Percentiles rank a stretch among this genome's conserved stretches.
Conservation (phyloP, 2,888 invertebrate genomes). For the Limenitis camilla region DNA sequence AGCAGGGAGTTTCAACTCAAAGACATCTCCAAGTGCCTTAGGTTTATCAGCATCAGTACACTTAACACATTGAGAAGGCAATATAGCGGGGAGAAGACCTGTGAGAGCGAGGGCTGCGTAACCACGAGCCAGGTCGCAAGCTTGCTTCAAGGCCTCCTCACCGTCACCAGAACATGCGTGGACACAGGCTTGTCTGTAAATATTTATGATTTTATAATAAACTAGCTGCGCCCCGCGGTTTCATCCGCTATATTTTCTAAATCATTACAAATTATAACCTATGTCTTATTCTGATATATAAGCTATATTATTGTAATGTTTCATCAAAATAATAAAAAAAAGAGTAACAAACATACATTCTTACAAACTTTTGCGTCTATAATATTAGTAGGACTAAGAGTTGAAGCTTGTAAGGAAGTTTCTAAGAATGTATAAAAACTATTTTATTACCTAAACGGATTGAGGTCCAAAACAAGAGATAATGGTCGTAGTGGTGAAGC, state of each 20-base stretch:
- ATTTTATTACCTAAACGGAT: conserved; percentile 59
- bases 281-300: no score
- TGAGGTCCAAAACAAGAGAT: conserved; percentile 65
- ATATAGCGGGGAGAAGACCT: conserved; percentile 72
- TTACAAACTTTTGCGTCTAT: no score
- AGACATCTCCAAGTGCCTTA: conserved; percentile 73
- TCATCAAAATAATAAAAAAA: no score
- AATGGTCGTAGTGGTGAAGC: conserved; percentile 66
- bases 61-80: conserved; percentile 80
- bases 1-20: conserved; percentile 78
- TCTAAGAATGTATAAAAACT: no score
- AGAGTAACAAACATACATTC: no score
- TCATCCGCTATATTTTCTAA: no score
- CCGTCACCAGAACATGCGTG: conserved; percentile 68
- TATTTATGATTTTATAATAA: no score
- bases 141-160: conserved; percentile 65
- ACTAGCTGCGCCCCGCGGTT: no score
- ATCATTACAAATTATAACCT: no score
- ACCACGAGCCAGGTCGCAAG: conserved; percentile 79
- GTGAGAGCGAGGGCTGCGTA: conserved; percentile 78
- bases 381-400: no score
- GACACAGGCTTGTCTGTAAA: conserved; percentile 82
- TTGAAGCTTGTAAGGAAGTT: no score
- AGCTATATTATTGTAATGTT: no score
- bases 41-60: conserved; percentile 64